These are phyloP conservation scores for Bucco capensis DNA, from an alignment of 2,113 vertebrate species.

Conservation along the genomic window DNA sequence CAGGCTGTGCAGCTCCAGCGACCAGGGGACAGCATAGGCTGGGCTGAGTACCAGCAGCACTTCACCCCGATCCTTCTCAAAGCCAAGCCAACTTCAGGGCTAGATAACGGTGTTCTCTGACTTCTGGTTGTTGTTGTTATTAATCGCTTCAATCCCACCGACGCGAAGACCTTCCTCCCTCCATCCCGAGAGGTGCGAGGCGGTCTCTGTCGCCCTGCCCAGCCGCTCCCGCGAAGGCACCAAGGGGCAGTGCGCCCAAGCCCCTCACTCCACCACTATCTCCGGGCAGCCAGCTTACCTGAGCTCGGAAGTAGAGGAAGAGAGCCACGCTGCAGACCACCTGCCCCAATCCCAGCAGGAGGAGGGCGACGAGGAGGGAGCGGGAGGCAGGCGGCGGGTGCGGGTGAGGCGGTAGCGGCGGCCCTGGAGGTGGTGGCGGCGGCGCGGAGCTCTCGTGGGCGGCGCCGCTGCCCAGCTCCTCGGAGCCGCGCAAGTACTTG, in stretches of 20 bases:
- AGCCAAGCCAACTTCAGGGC: background rate
- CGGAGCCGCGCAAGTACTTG: slow-evolving; percentile 74
- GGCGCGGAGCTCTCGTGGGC: slow-evolving; percentile 2
- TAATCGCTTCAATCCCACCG: no score
- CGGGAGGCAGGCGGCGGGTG: slow-evolving; percentile 63
- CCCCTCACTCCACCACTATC: background rate
- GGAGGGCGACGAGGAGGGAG: slow-evolving; percentile 80
- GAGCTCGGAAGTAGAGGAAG: slow-evolving; percentile 89
- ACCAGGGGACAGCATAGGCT: background rate
- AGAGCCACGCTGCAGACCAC: slow-evolving; percentile 91
- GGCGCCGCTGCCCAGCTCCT: slow-evolving; percentile 63
- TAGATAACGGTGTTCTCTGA: no score
- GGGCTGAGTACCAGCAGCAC: background rate
- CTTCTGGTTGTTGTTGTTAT: no score
- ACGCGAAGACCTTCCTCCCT: background rate
- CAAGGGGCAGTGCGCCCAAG: background rate
- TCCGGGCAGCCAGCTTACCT: slow-evolving; percentile 67
- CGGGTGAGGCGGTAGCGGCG: background rate
- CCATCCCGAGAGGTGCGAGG: background rate
- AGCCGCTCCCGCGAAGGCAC: background rate
- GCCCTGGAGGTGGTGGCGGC: background rate
- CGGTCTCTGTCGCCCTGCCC: background rate
- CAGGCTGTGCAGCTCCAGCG: background rate
- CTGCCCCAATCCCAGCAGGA: slow-evolving; percentile 89
- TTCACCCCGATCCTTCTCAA: background rate